Evolutionary conservation across 2,797 vertebrate genomes (phyloP).

Genomic region (Chiroxiphia lanceolata): DNA sequence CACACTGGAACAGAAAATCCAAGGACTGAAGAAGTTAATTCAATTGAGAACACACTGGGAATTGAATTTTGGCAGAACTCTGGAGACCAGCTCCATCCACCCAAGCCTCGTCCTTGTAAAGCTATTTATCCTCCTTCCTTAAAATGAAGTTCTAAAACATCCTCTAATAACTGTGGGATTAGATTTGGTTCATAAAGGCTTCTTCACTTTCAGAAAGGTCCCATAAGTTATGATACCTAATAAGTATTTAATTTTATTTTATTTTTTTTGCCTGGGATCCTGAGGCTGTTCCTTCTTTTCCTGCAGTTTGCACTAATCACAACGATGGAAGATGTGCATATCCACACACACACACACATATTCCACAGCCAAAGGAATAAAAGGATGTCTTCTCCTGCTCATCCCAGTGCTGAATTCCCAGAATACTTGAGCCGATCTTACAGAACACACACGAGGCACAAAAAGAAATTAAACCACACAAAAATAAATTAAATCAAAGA

Average conservation of each 20-base stretch:
- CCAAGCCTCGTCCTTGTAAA: too few species aligned
- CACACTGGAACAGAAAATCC: neutral
- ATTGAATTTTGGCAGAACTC: neutral
- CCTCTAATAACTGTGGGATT: too few species aligned
- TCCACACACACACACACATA: neutral
- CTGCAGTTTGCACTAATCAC: neutral
- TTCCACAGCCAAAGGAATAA: neutral
- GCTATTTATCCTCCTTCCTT: too few species aligned
- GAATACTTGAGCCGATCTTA: neutral
- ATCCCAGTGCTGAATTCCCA: neutral
- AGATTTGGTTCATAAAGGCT: too few species aligned
- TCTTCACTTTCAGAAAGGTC: too few species aligned
- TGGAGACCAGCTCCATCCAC: neutral
- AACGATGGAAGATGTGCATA: accelerated
- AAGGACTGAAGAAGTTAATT: neutral
- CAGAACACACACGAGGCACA: neutral
- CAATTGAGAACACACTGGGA: neutral
- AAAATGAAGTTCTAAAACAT: too few species aligned
- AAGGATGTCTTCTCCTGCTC: accelerated
- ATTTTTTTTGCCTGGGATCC: neutral
- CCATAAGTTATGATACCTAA: too few species aligned
- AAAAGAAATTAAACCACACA: neutral
- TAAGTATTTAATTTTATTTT: too few species aligned
- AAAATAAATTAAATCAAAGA: neutral
- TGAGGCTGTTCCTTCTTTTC: neutral